These are phyloP conservation scores for Echeneis naucrates DNA, from an alignment of 2,797 vertebrate genomes.

Conservation along the genomic window DNA sequence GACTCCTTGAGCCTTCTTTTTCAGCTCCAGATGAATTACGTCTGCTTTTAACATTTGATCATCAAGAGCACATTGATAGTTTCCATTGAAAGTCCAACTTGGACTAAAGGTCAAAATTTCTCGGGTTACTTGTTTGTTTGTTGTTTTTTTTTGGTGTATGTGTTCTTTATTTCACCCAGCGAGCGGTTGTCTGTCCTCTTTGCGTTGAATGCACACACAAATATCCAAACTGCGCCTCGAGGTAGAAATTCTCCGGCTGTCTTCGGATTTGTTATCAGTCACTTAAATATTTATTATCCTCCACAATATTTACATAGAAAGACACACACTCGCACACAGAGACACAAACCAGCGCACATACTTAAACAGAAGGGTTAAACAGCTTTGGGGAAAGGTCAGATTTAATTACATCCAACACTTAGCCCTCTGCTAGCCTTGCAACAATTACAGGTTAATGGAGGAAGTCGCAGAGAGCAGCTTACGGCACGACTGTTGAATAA, in stretches of 20 bases:
- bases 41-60: not conserved
- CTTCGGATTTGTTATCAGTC: constrained; percentile 58
- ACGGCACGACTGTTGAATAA: constrained; percentile 55
- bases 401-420: constrained; percentile 77
- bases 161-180: no score
- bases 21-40: no score
- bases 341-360: constrained; percentile 27
- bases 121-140: no score
- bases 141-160: not conserved
- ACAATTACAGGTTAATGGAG: constrained; percentile 77
- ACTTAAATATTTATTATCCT: constrained; percentile 67
- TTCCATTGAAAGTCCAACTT: no score
- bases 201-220: no score
- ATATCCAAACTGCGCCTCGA: not conserved
- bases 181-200: no score
- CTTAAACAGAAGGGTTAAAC: constrained; percentile 51
- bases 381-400: constrained; percentile 73
- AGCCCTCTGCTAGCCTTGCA: constrained; percentile 62
- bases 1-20: not conserved
- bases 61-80: not conserved
- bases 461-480: constrained; percentile 61
- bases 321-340: constrained; percentile 36
- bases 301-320: constrained; percentile 55
- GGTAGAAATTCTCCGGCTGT: constrained; percentile 20
- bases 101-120: no score